Evolutionary conservation across 2,888 invertebrate genomes (phyloP).

Genomic region (Hartigia nigra): DNA sequence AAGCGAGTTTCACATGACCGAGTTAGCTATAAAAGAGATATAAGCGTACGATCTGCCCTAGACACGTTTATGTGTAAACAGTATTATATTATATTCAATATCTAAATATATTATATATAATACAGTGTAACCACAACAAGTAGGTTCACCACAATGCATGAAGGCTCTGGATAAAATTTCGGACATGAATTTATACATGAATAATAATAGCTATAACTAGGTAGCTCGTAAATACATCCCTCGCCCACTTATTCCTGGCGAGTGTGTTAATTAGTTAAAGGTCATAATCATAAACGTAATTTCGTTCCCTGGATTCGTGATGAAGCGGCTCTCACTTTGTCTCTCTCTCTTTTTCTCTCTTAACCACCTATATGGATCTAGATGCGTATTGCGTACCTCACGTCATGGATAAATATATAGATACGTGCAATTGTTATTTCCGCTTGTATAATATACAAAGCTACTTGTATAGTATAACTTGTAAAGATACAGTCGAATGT

Average conservation of each 20-base stretch:
- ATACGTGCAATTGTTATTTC: background rate
- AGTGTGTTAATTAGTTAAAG: slow-evolving; percentile 54
- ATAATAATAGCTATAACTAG: background rate
- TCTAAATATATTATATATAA: background rate
- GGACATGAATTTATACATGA: background rate
- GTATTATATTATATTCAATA: background rate
- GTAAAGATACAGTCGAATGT: background rate
- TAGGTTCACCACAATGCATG: background rate
- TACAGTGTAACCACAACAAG: background rate
- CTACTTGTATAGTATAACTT: background rate
- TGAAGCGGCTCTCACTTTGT: slow-evolving; percentile 15
- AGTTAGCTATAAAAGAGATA: slow-evolving; percentile 34
- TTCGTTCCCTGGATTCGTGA: slow-evolving; percentile 14
- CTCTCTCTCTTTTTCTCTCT: slow-evolving; percentile 20
- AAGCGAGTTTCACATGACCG: slow-evolving; percentile 55
- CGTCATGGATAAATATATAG: background rate
- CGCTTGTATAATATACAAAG: background rate
- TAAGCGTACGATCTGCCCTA: background rate
- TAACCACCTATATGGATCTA: slow-evolving; percentile 17
- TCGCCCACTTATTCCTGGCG: background rate
- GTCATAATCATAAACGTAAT: slow-evolving; percentile 56
- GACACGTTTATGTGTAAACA: background rate
- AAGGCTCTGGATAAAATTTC: background rate
- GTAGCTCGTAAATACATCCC: background rate
- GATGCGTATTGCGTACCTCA: background rate